Conservation (phyloP, 1,140 invertebrate species). For the Zaprionus gabonicus region DNA sequence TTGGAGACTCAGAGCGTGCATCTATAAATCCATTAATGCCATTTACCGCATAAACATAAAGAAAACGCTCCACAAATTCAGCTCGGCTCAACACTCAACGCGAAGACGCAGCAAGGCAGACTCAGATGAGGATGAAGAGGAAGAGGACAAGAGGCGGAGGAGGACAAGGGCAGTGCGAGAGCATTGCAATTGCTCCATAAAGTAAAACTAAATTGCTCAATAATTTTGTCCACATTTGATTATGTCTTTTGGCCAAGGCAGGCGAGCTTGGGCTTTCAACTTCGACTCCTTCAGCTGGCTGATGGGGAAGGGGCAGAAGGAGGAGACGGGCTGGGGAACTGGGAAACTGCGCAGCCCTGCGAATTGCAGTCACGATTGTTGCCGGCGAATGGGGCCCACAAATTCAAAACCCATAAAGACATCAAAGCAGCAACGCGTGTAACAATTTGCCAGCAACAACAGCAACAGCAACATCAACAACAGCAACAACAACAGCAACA, state of each 20-base stretch:
- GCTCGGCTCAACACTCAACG: slow-evolving; percentile 45
- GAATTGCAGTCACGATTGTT: slow-evolving; percentile 78
- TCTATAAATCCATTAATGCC: slow-evolving; percentile 83
- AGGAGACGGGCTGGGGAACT: not conserved
- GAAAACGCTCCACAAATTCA: slow-evolving; percentile 57
- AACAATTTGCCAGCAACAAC: slow-evolving; percentile 75
- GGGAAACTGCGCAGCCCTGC: slow-evolving; percentile 27
- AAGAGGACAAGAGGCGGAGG: not conserved
- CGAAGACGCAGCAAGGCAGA: not conserved
- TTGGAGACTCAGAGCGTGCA: slow-evolving; percentile 42
- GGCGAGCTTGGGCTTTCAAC: slow-evolving; percentile 21
- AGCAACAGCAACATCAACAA: slow-evolving; percentile 40
- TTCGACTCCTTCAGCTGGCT: not conserved
- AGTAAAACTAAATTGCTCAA: slow-evolving; percentile 84
- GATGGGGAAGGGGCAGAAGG: too few relatives aligned
- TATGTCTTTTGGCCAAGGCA: slow-evolving; percentile 69
- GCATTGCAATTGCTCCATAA: slow-evolving; percentile 79
- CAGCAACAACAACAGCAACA: slow-evolving; percentile 39
- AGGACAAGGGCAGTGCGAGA: not conserved
- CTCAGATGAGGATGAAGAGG: not conserved
- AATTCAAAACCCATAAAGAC: slow-evolving; percentile 83
- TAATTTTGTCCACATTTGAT: slow-evolving; percentile 84
- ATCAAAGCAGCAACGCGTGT: slow-evolving; percentile 82
- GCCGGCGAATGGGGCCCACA: slow-evolving; percentile 69
- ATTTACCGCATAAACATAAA: slow-evolving; percentile 82